Evolutionary conservation across 2,888 invertebrate genomes (phyloP), one percentile per base, ranked within the genome.

Genomic region (Lacanobia wlatinum): DNA sequence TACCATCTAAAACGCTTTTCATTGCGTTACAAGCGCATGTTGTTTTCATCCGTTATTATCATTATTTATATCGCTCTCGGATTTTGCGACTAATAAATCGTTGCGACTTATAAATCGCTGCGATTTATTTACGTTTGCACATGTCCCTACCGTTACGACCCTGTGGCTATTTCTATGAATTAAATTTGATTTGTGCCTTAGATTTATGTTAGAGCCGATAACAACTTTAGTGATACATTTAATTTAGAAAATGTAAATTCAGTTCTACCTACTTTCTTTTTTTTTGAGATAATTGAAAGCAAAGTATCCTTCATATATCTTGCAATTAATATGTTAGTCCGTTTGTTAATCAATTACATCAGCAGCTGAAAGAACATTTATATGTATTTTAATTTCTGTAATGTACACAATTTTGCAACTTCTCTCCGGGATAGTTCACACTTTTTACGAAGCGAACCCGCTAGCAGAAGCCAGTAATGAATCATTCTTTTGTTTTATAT

Each of bases 61-160:
- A 86, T 92, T 90, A 93, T 92, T 93, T 92, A 92, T 88, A 88
- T 87, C 87, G 81, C 73, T 71, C 85, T 82, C 82, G 86, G 87
- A 87, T 88, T 85, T 78, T 81, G 77, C 76, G 73, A 81, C 76
- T 76, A 87, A 86, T 83, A 84, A 93, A 92, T 53, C 53, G 52
- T 10, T 80, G 77, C 80, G 70, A 80, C 76, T 78, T 80, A 86
- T 82, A 84, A 93, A 92, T 92, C 88, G 86, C 75, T 58, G 80
- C 87, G 87, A 92, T 92, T 91, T 92, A 92, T 92, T 87, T 87
- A 78, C 85, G 87, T 83, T 83, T 88, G 88, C 88, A 88, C 87
- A 87, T 88, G 88, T 86, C 86, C 82, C 82, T 84, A 81, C 87
- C 82, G 84, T 86, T 84, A 84, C 70, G 52, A 50, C 66, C 80